phyloP scores from a whole-genome alignment of 2,113 vertebrate genomes.

The Anarhynchus alexandrinus region DNA sequence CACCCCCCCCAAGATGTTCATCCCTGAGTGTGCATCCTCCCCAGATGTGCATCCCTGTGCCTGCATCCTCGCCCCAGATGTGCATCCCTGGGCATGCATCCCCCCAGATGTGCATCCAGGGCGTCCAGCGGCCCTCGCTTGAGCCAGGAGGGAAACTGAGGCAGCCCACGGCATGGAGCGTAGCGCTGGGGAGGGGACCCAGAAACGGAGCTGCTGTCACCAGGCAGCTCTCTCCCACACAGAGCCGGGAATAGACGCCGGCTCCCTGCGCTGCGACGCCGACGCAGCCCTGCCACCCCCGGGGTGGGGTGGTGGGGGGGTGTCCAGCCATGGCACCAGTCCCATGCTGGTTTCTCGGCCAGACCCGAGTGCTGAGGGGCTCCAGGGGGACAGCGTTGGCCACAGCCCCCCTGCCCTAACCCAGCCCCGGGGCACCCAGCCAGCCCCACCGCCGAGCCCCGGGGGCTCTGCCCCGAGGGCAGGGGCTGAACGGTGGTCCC shows the following conservation, averaged over 20 bases:
- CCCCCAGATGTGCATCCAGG: background rate
- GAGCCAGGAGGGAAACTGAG: background rate
- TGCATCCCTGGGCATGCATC: too few relatives aligned
- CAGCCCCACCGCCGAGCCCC: background rate
- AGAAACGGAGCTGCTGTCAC: background rate
- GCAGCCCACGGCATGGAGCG: background rate
- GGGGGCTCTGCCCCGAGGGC: background rate
- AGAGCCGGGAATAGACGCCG: conserved; percentile 20
- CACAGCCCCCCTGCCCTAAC: background rate
- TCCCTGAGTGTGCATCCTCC: background rate
- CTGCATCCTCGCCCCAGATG: background rate
- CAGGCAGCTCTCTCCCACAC: conserved; percentile 51
- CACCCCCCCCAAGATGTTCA: background rate
- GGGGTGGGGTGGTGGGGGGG: fast-evolving
- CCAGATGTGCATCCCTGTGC: background rate
- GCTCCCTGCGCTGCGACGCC: background rate
- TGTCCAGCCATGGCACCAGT: background rate
- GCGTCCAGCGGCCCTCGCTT: fast-evolving
- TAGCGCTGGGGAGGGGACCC: background rate
- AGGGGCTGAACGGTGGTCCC: background rate
- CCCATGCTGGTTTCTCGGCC: fast-evolving
- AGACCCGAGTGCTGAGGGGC: fast-evolving
- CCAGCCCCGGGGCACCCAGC: background rate
- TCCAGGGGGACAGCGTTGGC: fast-evolving
- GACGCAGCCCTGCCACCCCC: background rate